Conservation (phyloP, 2,797 vertebrate genomes). For the Acrossocheilus fasciatus region DNA sequence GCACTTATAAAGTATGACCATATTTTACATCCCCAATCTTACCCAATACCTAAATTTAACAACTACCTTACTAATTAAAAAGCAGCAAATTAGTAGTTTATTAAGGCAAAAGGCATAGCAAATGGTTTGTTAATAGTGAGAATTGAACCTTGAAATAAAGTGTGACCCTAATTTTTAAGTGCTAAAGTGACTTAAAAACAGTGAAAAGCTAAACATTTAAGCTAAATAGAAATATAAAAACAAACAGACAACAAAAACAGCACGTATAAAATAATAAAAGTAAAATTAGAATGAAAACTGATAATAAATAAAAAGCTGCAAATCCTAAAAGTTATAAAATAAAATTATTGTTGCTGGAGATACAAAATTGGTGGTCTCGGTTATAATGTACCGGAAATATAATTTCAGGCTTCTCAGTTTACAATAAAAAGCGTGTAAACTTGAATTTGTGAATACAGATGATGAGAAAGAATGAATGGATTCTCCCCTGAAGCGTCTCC, state of each 20-base stretch:
- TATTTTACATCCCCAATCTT: not conserved
- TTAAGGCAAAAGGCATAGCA: not conserved
- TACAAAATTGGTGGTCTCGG: not conserved
- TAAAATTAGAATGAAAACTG: not conserved
- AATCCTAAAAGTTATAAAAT: not conserved
- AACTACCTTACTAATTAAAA: not conserved
- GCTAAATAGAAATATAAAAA: not conserved
- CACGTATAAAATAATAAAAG: not conserved
- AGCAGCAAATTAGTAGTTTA: not conserved
- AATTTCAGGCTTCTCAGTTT: not conserved
- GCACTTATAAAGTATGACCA: not conserved
- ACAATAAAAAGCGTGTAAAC: not conserved
- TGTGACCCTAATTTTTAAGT: too few relatives aligned
- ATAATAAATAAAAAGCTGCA: not conserved
- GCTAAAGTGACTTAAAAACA: too few relatives aligned
- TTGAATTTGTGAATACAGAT: slow-evolving; percentile 3
- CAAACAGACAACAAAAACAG: not conserved
- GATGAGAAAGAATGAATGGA: not conserved
- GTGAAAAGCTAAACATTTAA: not conserved
- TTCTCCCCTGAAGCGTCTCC: not conserved
- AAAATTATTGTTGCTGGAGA: not conserved
- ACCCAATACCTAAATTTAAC: not conserved
- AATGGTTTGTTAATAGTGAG: not conserved
- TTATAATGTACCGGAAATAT: not conserved
- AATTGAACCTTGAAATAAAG: too few relatives aligned